A percentile compares a stretch with the other conserved stretches of the same genome.
These are phyloP conservation scores for Pogona vitticeps DNA, from an alignment of 2,113 vertebrate species.

Conservation along the genomic window DNA sequence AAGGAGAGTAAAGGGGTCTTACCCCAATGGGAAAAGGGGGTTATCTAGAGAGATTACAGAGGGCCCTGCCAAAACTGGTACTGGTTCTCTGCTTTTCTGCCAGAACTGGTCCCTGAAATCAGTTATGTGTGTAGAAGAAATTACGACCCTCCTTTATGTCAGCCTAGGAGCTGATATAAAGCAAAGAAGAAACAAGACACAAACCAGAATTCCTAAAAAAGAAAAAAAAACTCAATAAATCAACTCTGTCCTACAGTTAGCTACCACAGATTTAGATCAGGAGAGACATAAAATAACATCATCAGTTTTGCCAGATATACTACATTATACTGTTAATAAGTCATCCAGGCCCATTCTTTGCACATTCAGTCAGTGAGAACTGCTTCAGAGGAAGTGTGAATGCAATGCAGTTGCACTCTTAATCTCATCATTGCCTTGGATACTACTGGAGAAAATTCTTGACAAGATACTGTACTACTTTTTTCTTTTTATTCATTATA, in stretches of 20 bases:
- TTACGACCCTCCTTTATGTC: background rate
- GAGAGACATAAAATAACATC: background rate
- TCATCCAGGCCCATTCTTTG: background rate
- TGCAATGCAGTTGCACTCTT: background rate
- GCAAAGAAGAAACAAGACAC: background rate
- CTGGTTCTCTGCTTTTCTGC: background rate
- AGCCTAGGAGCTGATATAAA: slow-evolving; percentile 5
- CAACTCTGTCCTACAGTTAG: background rate
- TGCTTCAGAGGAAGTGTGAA: background rate
- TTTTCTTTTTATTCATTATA: background rate
- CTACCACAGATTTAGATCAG: slow-evolving; percentile 5
- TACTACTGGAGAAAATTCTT: background rate
- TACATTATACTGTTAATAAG: background rate
- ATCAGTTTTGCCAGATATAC: slow-evolving; percentile 2
- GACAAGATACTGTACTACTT: background rate
- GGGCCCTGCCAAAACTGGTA: background rate
- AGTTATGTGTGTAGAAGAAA: background rate
- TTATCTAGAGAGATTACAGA: background rate
- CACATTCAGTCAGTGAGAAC: background rate
- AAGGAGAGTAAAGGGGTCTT: background rate
- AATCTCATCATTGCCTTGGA: background rate
- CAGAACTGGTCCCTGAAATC: background rate
- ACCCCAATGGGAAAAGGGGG: background rate
- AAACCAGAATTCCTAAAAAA: background rate
- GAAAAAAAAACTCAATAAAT: slow-evolving; percentile 4